A percentile compares a stretch with the other conserved stretches of the same genome.
Evolutionary conservation across 1,140 invertebrate species (phyloP).

Genomic region (Phenacoccus solenopsis): DNA sequence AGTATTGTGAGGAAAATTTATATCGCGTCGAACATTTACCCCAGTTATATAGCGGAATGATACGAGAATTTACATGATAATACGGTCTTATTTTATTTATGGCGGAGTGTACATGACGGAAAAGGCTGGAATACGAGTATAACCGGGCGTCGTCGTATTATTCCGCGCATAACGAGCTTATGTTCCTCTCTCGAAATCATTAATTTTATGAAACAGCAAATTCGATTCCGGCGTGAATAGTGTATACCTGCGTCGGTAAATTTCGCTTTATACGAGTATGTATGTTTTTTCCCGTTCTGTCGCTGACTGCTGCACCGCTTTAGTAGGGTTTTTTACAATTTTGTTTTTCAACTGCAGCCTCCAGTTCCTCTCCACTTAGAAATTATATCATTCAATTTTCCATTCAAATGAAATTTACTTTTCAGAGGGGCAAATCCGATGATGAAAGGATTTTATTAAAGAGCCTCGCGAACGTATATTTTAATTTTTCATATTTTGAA

Average conservation of each 20-base stretch:
- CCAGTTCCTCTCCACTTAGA: too few relatives aligned
- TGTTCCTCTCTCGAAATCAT: background rate
- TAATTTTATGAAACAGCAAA: slow-evolving; percentile 3
- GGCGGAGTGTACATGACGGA: background rate
- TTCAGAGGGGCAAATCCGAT: too few relatives aligned
- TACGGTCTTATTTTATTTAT: background rate
- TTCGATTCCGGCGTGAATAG: background rate
- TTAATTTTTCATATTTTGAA: too few relatives aligned
- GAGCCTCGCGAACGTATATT: too few relatives aligned
- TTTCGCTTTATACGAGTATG: background rate
- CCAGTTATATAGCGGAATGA: background rate
- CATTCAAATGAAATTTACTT: too few relatives aligned
- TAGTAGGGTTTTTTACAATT: too few relatives aligned
- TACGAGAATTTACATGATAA: background rate
- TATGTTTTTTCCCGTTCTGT: background rate
- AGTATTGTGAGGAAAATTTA: background rate
- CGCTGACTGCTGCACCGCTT: background rate
- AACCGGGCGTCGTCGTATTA: background rate
- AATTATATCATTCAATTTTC: too few relatives aligned
- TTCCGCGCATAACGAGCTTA: background rate
- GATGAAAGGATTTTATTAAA: too few relatives aligned
- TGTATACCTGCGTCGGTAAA: background rate
- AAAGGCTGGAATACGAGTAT: background rate
- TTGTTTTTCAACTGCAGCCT: too few relatives aligned
- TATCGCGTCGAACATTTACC: background rate